phyloP scores from a whole-genome alignment of 2,797 vertebrate species.

The Bradypodion ventrale region DNA sequence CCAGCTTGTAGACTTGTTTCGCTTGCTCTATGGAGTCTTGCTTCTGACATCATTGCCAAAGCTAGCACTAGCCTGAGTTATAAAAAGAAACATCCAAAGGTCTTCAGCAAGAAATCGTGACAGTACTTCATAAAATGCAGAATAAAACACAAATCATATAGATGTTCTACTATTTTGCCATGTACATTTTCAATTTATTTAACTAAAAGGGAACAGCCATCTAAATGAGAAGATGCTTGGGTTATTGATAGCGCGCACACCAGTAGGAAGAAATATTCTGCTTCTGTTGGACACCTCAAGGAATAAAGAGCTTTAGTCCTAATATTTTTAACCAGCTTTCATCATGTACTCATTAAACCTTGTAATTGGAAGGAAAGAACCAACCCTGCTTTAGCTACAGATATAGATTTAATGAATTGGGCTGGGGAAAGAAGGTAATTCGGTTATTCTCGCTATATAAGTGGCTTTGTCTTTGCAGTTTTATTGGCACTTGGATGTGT shows the following conservation, averaged over 20 bases:
- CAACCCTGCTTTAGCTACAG: not conserved
- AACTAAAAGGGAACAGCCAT: not conserved
- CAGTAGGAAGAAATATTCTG: not conserved
- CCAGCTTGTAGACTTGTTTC: not conserved
- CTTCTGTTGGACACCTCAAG: not conserved
- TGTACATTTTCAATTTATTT: not conserved
- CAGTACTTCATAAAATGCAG: not conserved
- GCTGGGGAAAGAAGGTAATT: constrained; percentile 13
- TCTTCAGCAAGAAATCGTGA: not conserved
- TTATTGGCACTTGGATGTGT: not conserved
- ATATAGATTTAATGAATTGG: constrained; percentile 9
- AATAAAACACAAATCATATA: not conserved
- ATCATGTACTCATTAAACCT: not conserved
- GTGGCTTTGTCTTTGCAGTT: not conserved
- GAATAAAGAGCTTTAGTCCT: not conserved
- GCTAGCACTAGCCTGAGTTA: not conserved
- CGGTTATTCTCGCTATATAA: not conserved
- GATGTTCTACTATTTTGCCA: not conserved
- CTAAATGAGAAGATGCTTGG: too few relatives aligned
- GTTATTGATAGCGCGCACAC: too few relatives aligned
- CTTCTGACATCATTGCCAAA: not conserved
- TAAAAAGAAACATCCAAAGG: not conserved
- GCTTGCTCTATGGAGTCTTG: not conserved
- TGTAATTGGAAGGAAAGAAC: not conserved
- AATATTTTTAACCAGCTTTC: not conserved